phyloP scores from a whole-genome alignment of 2,113 vertebrate species.

The Hystrix brachyura region DNA sequence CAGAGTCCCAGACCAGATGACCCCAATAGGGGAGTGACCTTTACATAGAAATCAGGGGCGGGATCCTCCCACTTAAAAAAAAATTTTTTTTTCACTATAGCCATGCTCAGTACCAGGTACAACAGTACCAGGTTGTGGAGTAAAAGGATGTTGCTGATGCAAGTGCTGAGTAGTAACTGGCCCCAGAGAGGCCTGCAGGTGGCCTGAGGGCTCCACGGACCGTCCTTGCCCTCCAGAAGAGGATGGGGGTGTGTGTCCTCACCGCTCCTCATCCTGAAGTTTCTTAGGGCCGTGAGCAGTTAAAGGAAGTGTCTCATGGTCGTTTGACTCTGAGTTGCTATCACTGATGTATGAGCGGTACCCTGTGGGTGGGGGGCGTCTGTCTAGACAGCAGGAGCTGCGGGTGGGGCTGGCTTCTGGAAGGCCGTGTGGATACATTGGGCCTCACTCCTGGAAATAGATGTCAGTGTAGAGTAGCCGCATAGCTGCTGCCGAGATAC shows the following conservation, averaged over 20 bases:
- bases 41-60: not conserved
- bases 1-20: no score
- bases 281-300: not conserved
- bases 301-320: not conserved
- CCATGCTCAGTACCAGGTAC: not conserved
- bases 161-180: not conserved
- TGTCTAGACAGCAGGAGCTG: not conserved
- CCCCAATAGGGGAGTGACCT: not conserved
- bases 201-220: no score
- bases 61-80: fast-evolving
- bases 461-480: not conserved
- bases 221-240: not conserved
- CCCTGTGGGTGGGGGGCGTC: not conserved
- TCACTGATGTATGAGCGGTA: not conserved
- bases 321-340: not conserved
- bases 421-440: not conserved
- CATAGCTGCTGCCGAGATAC: not conserved
- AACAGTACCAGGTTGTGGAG: fast-evolving
- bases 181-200: not conserved
- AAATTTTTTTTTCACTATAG: not conserved
- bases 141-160: not conserved
- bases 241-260: not conserved
- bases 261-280: not conserved
- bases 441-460: not conserved
- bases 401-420: not conserved